Percentiles rank a stretch among this genome's conserved stretches.
Evolutionary conservation across 2,113 vertebrate species (phyloP).

Genomic region (Neolamprologus hecqui): DNA sequence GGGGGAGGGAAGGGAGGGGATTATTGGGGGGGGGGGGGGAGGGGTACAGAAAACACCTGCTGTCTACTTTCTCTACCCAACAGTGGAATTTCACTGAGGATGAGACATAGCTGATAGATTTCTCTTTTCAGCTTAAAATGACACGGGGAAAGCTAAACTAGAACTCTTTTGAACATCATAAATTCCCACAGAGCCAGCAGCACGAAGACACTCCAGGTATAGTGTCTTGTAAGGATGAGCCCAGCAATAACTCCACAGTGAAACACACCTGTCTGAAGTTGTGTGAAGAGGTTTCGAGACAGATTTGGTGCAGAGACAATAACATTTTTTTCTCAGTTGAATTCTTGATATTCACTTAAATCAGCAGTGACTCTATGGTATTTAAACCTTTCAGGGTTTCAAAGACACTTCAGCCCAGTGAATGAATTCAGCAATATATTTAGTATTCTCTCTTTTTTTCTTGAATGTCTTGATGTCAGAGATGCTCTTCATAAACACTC

Average conservation of each 20-base stretch:
- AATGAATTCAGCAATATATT: neutral
- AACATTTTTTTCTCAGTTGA: neutral
- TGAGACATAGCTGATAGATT: neutral
- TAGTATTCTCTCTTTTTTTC: neutral
- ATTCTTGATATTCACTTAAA: neutral
- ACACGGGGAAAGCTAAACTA: slow-evolving; percentile 18
- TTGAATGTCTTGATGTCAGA: neutral
- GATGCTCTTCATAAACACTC: neutral
- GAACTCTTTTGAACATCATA: slow-evolving; percentile 41
- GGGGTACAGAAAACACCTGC: neutral
- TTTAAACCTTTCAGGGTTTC: neutral
- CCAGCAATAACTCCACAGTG: neutral
- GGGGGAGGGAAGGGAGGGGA: too few species aligned
- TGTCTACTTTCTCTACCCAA: neutral
- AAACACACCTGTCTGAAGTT: slow-evolving; percentile 7
- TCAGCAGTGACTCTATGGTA: neutral
- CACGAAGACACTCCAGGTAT: slow-evolving; percentile 23
- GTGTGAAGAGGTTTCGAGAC: neutral
- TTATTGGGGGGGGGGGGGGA: neutral
- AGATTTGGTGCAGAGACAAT: neutral
- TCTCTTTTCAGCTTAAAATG: neutral
- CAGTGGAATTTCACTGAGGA: neutral
- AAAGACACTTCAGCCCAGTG: neutral
- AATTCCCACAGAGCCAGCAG: slow-evolving; percentile 30
- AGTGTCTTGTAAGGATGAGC: slow-evolving; percentile 25